These are phyloP conservation scores for Montipora capitata DNA, from an alignment of 92 coral and sea anemone species.

Conservation along the genomic window DNA sequence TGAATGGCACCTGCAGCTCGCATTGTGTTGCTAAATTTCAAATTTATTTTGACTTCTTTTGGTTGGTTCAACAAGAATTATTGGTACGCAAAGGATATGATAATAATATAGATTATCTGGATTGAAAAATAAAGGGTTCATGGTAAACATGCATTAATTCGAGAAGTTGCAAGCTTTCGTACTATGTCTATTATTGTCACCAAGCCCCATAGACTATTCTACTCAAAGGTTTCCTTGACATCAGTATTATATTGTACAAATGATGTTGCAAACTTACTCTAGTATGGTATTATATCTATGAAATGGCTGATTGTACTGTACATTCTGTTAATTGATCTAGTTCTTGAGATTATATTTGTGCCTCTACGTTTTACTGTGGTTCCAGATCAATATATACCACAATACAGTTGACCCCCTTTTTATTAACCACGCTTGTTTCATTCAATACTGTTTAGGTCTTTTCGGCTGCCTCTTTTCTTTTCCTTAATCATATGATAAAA, in stretches of 20 bases:
- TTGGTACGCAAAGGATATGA: neutral
- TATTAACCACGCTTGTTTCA: neutral
- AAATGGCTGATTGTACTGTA: neutral
- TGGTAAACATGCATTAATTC: neutral
- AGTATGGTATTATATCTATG: neutral
- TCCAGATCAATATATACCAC: neutral
- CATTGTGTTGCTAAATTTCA: constrained; percentile 12
- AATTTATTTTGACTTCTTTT: neutral
- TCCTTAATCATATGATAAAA: no score
- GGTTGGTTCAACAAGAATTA: neutral
- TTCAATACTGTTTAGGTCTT: no score
- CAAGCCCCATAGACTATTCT: neutral
- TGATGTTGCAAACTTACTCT: neutral
- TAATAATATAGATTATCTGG: constrained; percentile 3
- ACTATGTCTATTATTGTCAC: neutral
- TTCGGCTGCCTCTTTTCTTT: no score
- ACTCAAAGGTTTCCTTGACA: neutral
- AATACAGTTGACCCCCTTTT: neutral
- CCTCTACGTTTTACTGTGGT: neutral
- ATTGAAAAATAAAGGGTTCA: neutral
- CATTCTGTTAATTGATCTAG: neutral
- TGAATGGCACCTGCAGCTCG: constrained; percentile 22
- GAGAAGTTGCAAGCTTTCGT: neutral
- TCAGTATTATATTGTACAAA: neutral
- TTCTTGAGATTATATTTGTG: neutral